Evolutionary conservation across 2,888 invertebrate species (phyloP), one percentile per base, ranked within the genome.

Genomic region (Limenitis camilla): DNA sequence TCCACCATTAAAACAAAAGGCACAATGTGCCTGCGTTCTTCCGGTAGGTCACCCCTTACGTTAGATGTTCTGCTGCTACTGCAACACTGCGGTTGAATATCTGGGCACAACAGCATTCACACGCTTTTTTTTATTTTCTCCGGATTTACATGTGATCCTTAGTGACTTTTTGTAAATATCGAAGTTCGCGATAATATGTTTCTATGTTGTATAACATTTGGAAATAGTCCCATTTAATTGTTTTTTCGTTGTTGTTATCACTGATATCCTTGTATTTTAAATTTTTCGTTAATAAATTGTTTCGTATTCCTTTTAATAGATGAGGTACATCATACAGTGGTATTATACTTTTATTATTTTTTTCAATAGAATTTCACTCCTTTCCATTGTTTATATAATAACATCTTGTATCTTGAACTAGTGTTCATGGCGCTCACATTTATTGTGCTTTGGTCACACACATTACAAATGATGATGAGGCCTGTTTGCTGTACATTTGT

Each of bases 401-500:
- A n/a, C n/a, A 19, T 51, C 58, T 63, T 6, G 58, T 52, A 4
- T 65, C 66, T 7, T 49, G 8, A 1, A 65, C 27, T 9, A 67
- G 47, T 50, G 8, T 38, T 61, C 29, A 67, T 63, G 6, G 61
- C 61, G 30, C 63, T 42, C 1, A 64, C 61, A 60, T 66, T 65
- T 2, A 61, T 57, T 7, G 60, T 44, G 40, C 62, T 56, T 54
- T 67, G 68, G 46, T 67, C 66, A n/a, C n/a, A n/a, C n/a, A n/a
- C n/a, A 56, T 64, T 62, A 19, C 28, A 31, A 5, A 62, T 0
- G 2, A 64, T 48, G 6, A 46, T 52, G 2, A 66, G 43, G 4
- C 62, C 62, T 11, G 58, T 42, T 3, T 40, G 6, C 9, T 49
- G 40, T 5, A 49, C 47, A 33, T 61, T 10, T 35, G 49, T 27